phyloP scores from a whole-genome alignment of 2,797 vertebrate genomes.

The Aphelocoma californica region DNA sequence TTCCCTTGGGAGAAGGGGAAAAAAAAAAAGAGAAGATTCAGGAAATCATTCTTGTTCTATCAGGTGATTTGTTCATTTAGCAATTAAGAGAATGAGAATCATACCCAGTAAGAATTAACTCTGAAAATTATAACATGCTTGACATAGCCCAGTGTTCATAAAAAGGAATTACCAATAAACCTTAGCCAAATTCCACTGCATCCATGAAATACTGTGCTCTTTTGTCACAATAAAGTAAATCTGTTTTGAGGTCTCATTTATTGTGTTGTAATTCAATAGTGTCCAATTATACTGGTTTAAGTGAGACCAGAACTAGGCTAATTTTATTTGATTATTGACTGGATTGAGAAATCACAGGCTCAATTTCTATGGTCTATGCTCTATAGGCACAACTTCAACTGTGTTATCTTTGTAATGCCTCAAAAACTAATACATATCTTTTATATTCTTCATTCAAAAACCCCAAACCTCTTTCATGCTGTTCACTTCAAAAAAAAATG shows the following conservation, averaged over 20 bases:
- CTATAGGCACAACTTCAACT: neutral
- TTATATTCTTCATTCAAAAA: neutral
- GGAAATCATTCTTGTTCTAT: neutral
- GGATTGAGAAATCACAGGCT: slow-evolving; percentile 23
- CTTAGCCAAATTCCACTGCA: neutral
- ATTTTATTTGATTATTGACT: slow-evolving; percentile 33
- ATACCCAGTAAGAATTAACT: neutral
- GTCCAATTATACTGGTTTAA: neutral
- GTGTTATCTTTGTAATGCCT: neutral
- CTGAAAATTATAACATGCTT: neutral
- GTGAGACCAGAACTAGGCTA: slow-evolving; percentile 13
- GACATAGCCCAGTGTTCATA: neutral
- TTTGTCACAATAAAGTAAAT: slow-evolving; percentile 26
- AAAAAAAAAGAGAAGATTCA: neutral
- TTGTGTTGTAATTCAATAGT: slow-evolving; percentile 9
- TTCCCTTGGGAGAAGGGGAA: neutral
- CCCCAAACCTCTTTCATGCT: neutral
- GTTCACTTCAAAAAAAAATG: neutral
- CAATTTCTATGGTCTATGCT: neutral
- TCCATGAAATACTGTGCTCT: neutral
- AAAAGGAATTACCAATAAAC: neutral
- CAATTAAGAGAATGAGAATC: neutral
- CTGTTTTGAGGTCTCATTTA: slow-evolving; percentile 1
- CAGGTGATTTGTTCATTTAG: neutral
- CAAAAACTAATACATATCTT: neutral